Percentiles rank a stretch among this genome's conserved stretches.
Conservation (phyloP, 2,888 invertebrate genomes). For the Macroteleia sp. region DNA sequence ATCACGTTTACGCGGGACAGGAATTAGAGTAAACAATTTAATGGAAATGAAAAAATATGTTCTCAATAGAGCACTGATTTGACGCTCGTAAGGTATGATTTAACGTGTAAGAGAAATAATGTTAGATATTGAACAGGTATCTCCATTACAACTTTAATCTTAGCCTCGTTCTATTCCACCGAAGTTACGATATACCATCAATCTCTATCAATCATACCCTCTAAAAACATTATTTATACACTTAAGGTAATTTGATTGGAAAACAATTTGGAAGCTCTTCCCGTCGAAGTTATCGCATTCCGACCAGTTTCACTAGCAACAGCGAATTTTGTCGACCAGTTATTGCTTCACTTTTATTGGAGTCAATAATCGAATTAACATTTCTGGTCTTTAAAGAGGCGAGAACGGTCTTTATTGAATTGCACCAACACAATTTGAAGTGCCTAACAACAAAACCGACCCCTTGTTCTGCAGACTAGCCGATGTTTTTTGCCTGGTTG, state of each 20-base stretch:
- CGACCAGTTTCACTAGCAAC: too few relatives aligned
- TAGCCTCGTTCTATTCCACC: not conserved
- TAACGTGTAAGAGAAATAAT: not conserved
- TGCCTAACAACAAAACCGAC: not conserved
- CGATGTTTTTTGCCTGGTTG: too few relatives aligned
- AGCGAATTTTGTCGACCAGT: not conserved
- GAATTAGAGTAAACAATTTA: not conserved
- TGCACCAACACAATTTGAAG: slow-evolving; percentile 1
- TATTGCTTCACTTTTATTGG: not conserved
- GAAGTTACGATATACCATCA: not conserved
- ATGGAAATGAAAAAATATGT: too few relatives aligned
- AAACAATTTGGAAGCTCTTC: too few relatives aligned
- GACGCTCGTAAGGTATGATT: not conserved
- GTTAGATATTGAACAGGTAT: not conserved
- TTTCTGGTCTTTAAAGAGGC: slow-evolving; percentile 20
- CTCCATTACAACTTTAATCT: not conserved
- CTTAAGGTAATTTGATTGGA: not conserved
- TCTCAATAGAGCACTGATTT: too few relatives aligned
- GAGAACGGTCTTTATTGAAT: slow-evolving; percentile 18
- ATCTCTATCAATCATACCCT: not conserved
- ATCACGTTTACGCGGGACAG: not conserved
- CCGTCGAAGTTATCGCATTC: too few relatives aligned
- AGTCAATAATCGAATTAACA: slow-evolving; percentile 44
- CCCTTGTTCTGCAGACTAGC: too few relatives aligned
- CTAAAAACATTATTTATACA: not conserved